These are phyloP conservation scores for Copsychus sechellarum DNA, from an alignment of 2,113 vertebrate species.

Conservation along the genomic window DNA sequence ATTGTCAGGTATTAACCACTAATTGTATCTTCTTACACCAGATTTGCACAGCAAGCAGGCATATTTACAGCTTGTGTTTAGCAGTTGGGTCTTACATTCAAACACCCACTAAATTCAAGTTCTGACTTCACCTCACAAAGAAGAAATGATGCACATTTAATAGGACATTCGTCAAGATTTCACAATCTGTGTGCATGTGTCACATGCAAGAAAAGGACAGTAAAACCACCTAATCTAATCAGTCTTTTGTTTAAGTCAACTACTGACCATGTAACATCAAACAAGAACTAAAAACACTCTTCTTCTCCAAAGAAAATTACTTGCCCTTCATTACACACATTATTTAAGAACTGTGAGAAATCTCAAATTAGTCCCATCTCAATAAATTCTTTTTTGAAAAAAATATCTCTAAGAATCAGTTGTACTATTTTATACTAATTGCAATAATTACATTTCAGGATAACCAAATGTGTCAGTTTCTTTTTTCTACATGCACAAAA, in stretches of 20 bases:
- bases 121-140: not conserved
- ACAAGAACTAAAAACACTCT: not conserved
- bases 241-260: not conserved
- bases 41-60: not conserved
- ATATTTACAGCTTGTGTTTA: not conserved
- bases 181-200: fast-evolving
- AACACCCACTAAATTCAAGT: not conserved
- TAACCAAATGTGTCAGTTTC: not conserved
- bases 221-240: not conserved
- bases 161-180: not conserved
- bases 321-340: not conserved
- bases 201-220: not conserved
- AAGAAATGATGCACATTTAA: not conserved
- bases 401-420: not conserved
- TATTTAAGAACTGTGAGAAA: not conserved
- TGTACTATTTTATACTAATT: not conserved
- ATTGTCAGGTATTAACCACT: not conserved
- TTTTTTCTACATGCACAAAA: not conserved
- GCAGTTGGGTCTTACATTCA: not conserved
- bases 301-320: not conserved
- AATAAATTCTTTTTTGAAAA: not conserved
- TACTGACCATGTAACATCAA: not conserved
- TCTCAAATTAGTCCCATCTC: not conserved
- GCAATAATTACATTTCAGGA: not conserved
- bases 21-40: not conserved